phyloP scores from a whole-genome alignment of 2,797 vertebrate species.

The Carcharodon carcharias region DNA sequence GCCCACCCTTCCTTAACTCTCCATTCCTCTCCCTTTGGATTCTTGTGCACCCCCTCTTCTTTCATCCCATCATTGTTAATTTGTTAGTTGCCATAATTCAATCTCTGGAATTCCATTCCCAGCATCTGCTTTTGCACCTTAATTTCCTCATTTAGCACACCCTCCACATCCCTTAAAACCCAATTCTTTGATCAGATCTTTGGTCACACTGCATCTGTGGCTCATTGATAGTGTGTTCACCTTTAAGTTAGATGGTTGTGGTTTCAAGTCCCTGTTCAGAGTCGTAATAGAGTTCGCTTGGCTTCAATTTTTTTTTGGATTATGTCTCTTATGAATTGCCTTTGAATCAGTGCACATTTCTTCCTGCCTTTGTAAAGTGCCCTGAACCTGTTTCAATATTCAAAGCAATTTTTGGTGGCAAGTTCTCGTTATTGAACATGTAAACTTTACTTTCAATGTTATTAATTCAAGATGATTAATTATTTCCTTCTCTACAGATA shows the following conservation, averaged over 20 bases:
- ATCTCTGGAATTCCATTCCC: neutral
- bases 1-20: neutral
- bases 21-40: neutral
- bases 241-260: no score
- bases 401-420: neutral
- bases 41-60: no score
- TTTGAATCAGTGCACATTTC: neutral
- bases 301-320: neutral
- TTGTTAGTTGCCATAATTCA: neutral
- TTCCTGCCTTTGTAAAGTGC: neutral
- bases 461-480: neutral
- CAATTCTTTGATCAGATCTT: neutral
- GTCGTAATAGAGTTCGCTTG: neutral
- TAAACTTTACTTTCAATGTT: neutral
- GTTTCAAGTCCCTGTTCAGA: no score
- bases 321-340: neutral
- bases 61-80: neutral
- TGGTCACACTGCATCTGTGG: neutral
- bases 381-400: neutral
- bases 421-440: neutral
- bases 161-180: neutral
- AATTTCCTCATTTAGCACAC: neutral
- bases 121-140: neutral
- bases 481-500: conserved; percentile 58
- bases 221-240: no score